Evolutionary conservation across 2,797 vertebrate genomes (phyloP), one percentile per base, ranked within the genome.

Genomic region (Enteromius fasciolatus): DNA sequence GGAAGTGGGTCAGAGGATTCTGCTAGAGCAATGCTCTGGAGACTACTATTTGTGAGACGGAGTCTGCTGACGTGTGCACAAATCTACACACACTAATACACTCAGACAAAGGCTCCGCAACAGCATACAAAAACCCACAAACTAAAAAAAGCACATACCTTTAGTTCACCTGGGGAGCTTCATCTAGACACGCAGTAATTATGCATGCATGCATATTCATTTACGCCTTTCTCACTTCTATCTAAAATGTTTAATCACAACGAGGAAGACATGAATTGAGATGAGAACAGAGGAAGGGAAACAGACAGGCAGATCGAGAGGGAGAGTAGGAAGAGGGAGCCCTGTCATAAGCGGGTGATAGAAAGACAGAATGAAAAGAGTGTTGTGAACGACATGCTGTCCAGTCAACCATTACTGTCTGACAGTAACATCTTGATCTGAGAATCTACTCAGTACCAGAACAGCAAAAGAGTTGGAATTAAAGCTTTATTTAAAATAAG

Each of bases 1-100:
- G 78, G 81, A 88, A 84, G 36, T 89, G 86, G 90, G 85, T 88
- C 87, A 90, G 80, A 87, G 81, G 67, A 82, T 85, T 82, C 75
- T 83, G 70, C 31, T 78, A 79, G 64, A 86, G 81, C 75, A 81
- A 80, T 68, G 74, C 83, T 83, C 81, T 59, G 63, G 78, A 81
- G 88, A 84, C 69, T 41, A 72, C 70, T 80, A 66, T 84, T 82
- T 84, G 76, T 83, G 84, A 80, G 72, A 73, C 81, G 15, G 50
- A 81, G 73, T 61, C 79, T 81, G 82, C 79, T 78, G 81, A 75
- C 50, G 6, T 83, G 18, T 50, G 82, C 72, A 80, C 54, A 36
- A 25, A 81, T 77, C 70, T 48, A 78, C 72, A 72, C 76, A 66
- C 72, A 54, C 81, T 52, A 36, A 80, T 41, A 67, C 44, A 59